Evolutionary conservation across 2,797 vertebrate genomes (phyloP).

Genomic region (Paedocypris micromegethes): DNA sequence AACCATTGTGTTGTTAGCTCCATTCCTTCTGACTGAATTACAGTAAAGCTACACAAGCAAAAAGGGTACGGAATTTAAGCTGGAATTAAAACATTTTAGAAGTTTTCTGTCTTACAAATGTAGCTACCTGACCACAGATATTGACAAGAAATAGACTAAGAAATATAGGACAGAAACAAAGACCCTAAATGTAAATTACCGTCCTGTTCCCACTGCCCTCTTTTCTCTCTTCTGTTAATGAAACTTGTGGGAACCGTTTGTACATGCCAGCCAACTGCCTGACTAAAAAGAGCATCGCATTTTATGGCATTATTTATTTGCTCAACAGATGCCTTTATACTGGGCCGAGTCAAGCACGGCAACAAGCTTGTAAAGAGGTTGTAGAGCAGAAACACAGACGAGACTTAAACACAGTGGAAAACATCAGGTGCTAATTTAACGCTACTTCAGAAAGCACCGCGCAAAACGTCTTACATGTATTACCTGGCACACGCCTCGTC

Average conservation of each 20-base stretch:
- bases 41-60: too few relatives aligned
- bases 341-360: conserved; percentile 45
- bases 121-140: too few relatives aligned
- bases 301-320: conserved; percentile 66
- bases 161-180: conserved; percentile 46
- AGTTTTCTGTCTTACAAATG: too few relatives aligned
- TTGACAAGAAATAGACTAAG: too few relatives aligned
- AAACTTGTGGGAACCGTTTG: conserved; percentile 62
- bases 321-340: conserved; percentile 53
- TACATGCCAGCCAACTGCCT: conserved; percentile 49
- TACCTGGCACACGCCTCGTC: conserved; percentile 37
- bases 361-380: conserved; percentile 55
- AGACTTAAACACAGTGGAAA: conserved; percentile 48
- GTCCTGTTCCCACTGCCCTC: conserved; percentile 36
- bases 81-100: too few relatives aligned
- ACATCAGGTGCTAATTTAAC: conserved; percentile 52
- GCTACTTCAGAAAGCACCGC: conserved; percentile 36
- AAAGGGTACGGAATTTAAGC: too few relatives aligned
- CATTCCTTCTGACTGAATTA: too few relatives aligned
- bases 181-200: conserved; percentile 59
- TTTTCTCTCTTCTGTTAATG: conserved; percentile 61
- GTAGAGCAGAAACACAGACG: conserved; percentile 48
- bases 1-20: too few relatives aligned
- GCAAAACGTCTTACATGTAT: conserved; percentile 17
- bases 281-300: conserved; percentile 51